Base-by-base conservation (phyloP, 23 tunicate species). In the Oikopleura dioica region DNA sequence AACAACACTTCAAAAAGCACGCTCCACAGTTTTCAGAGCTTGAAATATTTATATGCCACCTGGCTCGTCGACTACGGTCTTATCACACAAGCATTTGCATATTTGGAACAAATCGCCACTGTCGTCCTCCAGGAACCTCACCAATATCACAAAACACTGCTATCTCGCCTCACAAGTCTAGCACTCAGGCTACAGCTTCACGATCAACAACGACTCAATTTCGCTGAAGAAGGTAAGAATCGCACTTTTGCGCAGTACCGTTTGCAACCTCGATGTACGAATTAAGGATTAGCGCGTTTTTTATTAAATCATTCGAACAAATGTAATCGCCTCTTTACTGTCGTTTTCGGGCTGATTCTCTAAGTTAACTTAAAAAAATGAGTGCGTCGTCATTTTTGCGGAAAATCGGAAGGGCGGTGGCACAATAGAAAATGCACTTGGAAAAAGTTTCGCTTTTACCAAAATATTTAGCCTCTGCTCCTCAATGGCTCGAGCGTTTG, bases 31-130 rank as follows among this genome's bases (percentile, higher is more conserved):
- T 69, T 94, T 37, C 95, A 86, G 72, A 67, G 79, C 9, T 83
- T 78, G 77, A 94, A 94, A 81, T 82, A 86, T 58, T 68, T 94
- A 0, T 94, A 94, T 67, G 99, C 99, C 12, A 83, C 88, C 51
- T 76, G 86, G 51, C 50, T 94, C 68, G 82, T 84, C 58, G 99
- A 94, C 37, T 77, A 77, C 38, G 99, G 99, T 2, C 68, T 94
- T 72, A 78, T 81, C 4, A 80, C 81, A n/a, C 81, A 94, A 95
- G 99, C 97, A 0, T 85, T 85, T 35, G 85, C 85, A 44, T 91
- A 91, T 79, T 91, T 85, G 58, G 97, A 91, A 78, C 36, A 37
- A 68, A 80, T 91, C 23, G 84, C 97, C 36, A 82, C 80, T 30
- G 37, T 81, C 23, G 67, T 91, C 36, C 75, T 78, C 55, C 82